Evolutionary conservation across 2,888 invertebrate genomes (phyloP).

Genomic region (Drosophila sordidula): DNA sequence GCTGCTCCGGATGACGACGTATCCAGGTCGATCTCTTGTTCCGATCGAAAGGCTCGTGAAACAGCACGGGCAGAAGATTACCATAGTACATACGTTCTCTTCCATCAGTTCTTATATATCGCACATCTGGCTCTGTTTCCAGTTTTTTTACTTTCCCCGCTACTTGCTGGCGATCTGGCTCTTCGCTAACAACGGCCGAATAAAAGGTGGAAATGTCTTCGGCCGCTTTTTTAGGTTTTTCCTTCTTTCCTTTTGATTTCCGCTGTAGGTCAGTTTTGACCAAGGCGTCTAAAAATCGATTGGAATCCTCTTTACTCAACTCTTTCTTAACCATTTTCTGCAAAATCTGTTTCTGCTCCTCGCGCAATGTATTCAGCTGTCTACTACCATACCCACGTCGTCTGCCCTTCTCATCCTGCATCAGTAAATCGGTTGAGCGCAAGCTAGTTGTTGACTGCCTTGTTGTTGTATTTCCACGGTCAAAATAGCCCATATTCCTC

Average conservation of each 20-base stretch:
- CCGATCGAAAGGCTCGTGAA: constrained; percentile 17
- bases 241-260: neutral
- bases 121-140: too few species aligned
- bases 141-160: too few species aligned
- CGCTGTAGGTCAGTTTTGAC: neutral
- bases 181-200: constrained; percentile 1
- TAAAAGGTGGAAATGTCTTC: constrained; percentile 15
- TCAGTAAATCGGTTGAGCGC: neutral
- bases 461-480: too few species aligned
- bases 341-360: constrained; percentile 4
- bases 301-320: neutral
- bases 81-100: constrained; percentile 5
- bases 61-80: constrained; percentile 2
- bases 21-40: constrained; percentile 11
- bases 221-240: accelerated
- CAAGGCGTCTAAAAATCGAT: constrained; percentile 3
- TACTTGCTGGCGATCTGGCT: too few species aligned
- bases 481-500: too few species aligned
- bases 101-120: too few species aligned
- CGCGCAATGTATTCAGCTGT: constrained; percentile 9
- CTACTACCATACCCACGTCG: constrained; percentile 26
- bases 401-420: constrained; percentile 28
- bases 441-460: too few species aligned
- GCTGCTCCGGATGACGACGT: constrained; percentile 27
- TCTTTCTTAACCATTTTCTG: neutral